Evolutionary conservation across 2,113 vertebrate genomes (phyloP).

Genomic region (Nerophis ophidion): DNA sequence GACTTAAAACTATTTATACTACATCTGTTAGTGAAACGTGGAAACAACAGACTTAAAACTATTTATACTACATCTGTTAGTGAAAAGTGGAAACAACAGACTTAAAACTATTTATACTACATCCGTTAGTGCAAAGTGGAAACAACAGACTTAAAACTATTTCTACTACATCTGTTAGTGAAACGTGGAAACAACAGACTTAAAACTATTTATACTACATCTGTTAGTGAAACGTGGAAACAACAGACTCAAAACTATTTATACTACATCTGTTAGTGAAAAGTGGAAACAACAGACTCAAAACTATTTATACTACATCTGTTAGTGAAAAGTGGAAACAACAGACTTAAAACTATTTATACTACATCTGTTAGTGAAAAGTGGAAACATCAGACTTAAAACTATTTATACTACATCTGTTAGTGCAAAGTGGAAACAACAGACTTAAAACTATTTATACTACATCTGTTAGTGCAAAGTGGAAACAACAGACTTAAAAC

Average conservation of each 20-base stretch:
- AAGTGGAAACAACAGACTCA: neutral
- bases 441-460: no score
- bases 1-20: no score
- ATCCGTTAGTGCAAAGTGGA: neutral
- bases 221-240: neutral
- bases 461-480: neutral
- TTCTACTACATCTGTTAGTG: neutral
- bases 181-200: neutral
- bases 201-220: no score
- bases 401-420: no score
- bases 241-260: no score
- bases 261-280: neutral
- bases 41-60: no score
- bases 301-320: no score
- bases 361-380: neutral
- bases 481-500: neutral
- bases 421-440: neutral
- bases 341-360: no score
- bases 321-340: neutral
- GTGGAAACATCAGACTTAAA: neutral
- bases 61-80: neutral
- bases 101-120: no score
- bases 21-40: neutral
- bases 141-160: no score
- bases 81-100: neutral